These are phyloP conservation scores for Aramus guarauna DNA, from an alignment of 2,113 vertebrate species.

Conservation along the genomic window DNA sequence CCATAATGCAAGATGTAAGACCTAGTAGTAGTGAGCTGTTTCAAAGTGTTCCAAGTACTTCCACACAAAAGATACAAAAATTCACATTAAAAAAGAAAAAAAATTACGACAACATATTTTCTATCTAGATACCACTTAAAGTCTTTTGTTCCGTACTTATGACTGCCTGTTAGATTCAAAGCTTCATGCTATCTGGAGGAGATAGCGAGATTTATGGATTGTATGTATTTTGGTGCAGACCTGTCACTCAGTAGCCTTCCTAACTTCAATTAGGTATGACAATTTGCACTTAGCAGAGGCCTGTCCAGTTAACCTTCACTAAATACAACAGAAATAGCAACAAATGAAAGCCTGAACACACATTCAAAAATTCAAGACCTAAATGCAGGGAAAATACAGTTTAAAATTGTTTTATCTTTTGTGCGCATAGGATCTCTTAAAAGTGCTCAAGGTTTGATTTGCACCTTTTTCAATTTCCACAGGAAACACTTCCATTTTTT, in stretches of 20 bases:
- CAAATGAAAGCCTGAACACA: neutral
- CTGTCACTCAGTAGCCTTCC: neutral
- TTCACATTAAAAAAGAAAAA: neutral
- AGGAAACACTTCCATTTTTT: slow-evolving; percentile 94
- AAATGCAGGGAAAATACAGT: neutral
- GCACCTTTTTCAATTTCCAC: slow-evolving; percentile 92
- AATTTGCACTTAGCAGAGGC: neutral
- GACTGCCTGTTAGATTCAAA: neutral
- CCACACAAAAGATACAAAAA: neutral
- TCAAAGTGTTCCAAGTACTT: neutral
- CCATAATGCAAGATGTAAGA: neutral
- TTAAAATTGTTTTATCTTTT: neutral
- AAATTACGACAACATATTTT: neutral
- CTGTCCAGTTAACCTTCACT: neutral
- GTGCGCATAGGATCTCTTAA: neutral
- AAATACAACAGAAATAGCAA: neutral
- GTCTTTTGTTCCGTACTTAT: neutral
- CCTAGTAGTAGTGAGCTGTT: neutral
- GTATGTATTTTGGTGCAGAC: neutral
- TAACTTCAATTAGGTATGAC: neutral
- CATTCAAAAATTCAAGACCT: neutral
- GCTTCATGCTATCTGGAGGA: neutral
- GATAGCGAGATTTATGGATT: neutral
- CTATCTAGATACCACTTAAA: neutral
- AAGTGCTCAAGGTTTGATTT: neutral